These are phyloP conservation scores for Tachystola acroxantha DNA, from an alignment of 2,888 invertebrate species.

Conservation along the genomic window DNA sequence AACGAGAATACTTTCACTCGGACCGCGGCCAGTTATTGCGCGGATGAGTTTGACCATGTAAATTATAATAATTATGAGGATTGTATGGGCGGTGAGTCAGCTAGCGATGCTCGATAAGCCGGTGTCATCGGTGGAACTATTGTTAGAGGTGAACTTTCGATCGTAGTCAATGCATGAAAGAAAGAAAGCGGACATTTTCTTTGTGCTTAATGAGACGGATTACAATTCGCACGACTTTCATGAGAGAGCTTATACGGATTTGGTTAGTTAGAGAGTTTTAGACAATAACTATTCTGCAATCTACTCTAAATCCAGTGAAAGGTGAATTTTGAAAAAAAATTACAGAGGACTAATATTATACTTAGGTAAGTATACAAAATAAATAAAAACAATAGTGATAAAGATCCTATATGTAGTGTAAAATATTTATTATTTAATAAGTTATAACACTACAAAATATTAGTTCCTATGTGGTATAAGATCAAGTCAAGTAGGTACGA, in stretches of 20 bases:
- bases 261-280: slow-evolving; percentile 25
- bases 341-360: no score
- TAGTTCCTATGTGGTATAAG: no score
- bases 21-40: slow-evolving; percentile 43
- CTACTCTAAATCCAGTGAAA: neutral
- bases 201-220: slow-evolving; percentile 58
- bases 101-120: slow-evolving; percentile 58
- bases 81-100: slow-evolving; percentile 66
- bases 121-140: slow-evolving; percentile 52
- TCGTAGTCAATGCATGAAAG: slow-evolving; percentile 40
- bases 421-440: no score
- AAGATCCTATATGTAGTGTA: no score
- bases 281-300: slow-evolving; percentile 46
- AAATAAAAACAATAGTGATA: no score
- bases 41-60: slow-evolving; percentile 57
- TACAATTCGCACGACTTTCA: slow-evolving; percentile 55
- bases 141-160: slow-evolving; percentile 64
- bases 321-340: no score
- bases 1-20: slow-evolving; percentile 73
- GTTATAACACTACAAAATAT: no score
- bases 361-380: no score
- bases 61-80: slow-evolving; percentile 70
- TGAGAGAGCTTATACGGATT: slow-evolving; percentile 41
- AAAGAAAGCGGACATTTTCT: slow-evolving; percentile 61
- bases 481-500: no score